Conservation (phyloP, 1,140 invertebrate genomes). For the Atta colombica region DNA sequence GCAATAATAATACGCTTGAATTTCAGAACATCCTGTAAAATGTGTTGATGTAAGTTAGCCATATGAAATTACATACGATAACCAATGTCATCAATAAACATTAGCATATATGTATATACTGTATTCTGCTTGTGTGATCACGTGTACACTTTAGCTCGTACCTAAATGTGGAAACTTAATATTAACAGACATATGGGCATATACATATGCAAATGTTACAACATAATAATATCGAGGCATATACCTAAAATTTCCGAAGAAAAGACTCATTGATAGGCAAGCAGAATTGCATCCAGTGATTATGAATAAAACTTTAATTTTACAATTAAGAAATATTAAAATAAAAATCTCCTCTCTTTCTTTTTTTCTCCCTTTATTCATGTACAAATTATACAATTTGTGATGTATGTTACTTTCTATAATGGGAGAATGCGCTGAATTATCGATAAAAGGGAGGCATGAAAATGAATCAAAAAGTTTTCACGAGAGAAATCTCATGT, state of each 20-base stretch:
- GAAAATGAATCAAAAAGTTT: not conserved
- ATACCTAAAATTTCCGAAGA: not conserved
- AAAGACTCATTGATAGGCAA: not conserved
- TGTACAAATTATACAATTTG: not conserved
- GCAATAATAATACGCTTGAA: too few relatives aligned
- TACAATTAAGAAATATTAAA: not conserved
- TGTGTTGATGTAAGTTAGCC: not conserved
- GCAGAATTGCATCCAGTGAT: not conserved
- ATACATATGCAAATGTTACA: not conserved
- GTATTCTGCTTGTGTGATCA: not conserved
- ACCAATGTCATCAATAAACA: not conserved
- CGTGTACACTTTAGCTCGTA: not conserved
- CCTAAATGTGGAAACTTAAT: slow-evolving; percentile 2
- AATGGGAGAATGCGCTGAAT: too few relatives aligned
- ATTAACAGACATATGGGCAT: not conserved
- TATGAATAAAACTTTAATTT: not conserved
- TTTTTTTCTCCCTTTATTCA: not conserved
- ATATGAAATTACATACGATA: not conserved
- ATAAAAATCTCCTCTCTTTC: not conserved
- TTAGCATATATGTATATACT: not conserved
- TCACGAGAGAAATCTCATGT: not conserved
- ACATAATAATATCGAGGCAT: not conserved
- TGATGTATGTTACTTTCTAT: not conserved
- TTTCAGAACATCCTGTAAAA: not conserved
- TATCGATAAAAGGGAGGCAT: too few relatives aligned